Conservation (phyloP, 2,888 invertebrate species). For the Hirtodrosophila duncani region DNA sequence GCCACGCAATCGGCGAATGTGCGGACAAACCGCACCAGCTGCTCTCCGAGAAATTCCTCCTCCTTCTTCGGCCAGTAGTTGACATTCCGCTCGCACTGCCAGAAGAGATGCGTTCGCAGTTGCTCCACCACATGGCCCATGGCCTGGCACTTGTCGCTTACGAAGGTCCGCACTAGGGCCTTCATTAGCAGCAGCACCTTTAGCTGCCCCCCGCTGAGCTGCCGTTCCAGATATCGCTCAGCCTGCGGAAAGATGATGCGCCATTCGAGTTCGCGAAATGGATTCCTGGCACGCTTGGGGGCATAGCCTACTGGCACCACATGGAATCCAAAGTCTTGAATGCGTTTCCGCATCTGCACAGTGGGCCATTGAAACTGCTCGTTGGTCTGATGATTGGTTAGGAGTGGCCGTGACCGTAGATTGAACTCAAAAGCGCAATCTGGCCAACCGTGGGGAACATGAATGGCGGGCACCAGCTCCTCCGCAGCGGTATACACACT, state of each 20-base stretch:
- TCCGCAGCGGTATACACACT: slow-evolving; percentile 83
- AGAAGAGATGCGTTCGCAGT: slow-evolving; percentile 86
- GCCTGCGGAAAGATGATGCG: slow-evolving; percentile 87
- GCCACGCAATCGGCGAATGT: slow-evolving; percentile 83
- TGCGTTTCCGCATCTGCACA: slow-evolving; percentile 82
- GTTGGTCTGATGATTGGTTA: slow-evolving; percentile 81
- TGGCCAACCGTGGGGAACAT: slow-evolving; percentile 82
- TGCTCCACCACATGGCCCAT: slow-evolving; percentile 84
- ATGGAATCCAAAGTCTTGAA: slow-evolving; percentile 84
- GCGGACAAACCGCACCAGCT: slow-evolving; percentile 82
- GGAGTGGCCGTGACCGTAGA: slow-evolving; percentile 81
- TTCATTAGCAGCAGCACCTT: slow-evolving; percentile 85
- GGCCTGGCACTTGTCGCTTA: slow-evolving; percentile 80
- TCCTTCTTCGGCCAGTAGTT: slow-evolving; percentile 86
- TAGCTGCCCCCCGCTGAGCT: slow-evolving; percentile 85
- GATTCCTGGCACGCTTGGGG: slow-evolving; percentile 82
- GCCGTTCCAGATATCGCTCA: slow-evolving; percentile 86
- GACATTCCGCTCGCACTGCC: slow-evolving; percentile 87
- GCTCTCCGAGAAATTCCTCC: slow-evolving; percentile 86
- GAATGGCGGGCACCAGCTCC: slow-evolving; percentile 85
- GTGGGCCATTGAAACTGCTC: slow-evolving; percentile 85
- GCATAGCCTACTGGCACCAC: slow-evolving; percentile 85
- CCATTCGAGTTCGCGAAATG: slow-evolving; percentile 86
- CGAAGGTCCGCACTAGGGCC: slow-evolving; percentile 85
- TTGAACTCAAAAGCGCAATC: slow-evolving; percentile 85